Evolutionary conservation across 2,113 vertebrate species (phyloP).

Genomic region (Eretmochelys imbricata): DNA sequence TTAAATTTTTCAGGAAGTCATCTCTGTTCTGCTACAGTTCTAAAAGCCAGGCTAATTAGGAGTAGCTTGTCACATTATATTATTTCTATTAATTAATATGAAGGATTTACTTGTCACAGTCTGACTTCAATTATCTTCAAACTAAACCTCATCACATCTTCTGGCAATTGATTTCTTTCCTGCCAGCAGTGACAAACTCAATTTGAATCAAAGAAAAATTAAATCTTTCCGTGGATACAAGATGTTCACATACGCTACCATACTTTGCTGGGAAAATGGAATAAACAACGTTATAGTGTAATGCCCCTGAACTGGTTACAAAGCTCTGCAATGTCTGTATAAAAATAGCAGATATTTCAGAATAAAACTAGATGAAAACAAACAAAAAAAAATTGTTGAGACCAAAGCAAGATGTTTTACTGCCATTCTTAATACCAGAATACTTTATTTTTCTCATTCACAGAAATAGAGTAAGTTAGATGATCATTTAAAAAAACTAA

Average conservation of each 20-base stretch:
- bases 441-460: background rate
- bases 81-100: conserved; percentile 7
- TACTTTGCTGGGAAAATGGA: background rate
- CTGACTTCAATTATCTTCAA: conserved; percentile 26
- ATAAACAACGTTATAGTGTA: background rate
- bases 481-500: background rate
- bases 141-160: conserved; percentile 5
- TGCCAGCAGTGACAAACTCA: background rate
- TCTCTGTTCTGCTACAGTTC: background rate
- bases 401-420: background rate
- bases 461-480: background rate
- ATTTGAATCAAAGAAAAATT: background rate
- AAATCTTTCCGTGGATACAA: background rate
- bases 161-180: background rate
- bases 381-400: background rate
- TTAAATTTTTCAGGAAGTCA: background rate
- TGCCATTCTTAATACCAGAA: background rate
- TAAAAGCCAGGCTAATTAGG: background rate
- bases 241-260: background rate
- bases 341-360: background rate
- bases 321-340: background rate
- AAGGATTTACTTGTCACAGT: conserved; percentile 18
- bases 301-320: background rate
- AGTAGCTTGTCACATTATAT: conserved; percentile 1
- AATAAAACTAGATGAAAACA: background rate